Evolutionary conservation across 2,113 vertebrate species (phyloP), one percentile per base, ranked within the genome.

Genomic region (Antennarius striatus): DNA sequence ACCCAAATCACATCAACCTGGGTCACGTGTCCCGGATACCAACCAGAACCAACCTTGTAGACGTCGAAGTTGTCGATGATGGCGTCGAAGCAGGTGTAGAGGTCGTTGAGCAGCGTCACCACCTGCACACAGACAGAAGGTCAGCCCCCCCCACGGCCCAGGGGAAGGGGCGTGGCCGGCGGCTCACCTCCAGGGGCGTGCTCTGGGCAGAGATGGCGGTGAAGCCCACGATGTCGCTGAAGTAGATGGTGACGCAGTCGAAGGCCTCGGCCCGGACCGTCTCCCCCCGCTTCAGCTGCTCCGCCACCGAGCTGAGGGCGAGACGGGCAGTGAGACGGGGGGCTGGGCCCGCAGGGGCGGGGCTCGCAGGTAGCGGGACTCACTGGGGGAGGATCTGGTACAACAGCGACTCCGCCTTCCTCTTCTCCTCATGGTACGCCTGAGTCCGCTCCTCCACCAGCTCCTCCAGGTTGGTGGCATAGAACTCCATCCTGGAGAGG

Each of bases 351-450:
- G 22, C 22, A 22, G 22, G 22, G 22, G 22, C 22, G 22, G 22
- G 22, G 22, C 22, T 22, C 22, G 2, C 22, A 1, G 22, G 22
- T 1, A 49, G 6, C 15, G 42, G 66, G 72, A 75, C 94, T 94
- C 58, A 98, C 96, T 98, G 96, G 45, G 96, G 96, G n/a, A 98
- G 93, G 56, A 98, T 98, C 84, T 98, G 96, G 93, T 98, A 96
- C n/a, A 98, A 95, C 42, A 99, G 90, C 0, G 93, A 92, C 82
- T 98, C 96, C 0, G 96, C 97, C 56, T 95, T 97, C 77, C 94
- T 93, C 56, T 97, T 99, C 93, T 99, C 97, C 73, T 99, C 97
- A 62, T 98, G 91, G 72, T 99, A 99, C 0, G 97, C 97, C 66
- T 99, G 96, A 0, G 96, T 98, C 0, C 97, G 71, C 43, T 98